Base-by-base conservation (phyloP, 1,140 invertebrate genomes). In the Drosophila suzukii region DNA sequence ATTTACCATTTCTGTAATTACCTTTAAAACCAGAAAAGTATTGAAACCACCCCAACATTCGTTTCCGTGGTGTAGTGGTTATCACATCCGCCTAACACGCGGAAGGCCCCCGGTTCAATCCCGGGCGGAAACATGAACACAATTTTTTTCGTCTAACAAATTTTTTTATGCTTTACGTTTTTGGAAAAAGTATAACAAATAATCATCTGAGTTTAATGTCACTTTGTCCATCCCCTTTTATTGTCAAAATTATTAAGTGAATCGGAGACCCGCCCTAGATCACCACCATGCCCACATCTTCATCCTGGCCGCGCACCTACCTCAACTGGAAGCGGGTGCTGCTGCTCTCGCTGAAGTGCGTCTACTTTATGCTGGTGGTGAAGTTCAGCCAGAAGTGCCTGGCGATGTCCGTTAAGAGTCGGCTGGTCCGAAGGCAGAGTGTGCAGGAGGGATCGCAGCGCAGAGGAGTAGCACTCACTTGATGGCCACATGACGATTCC, bases 71-170 rank as follows among this genome's bases (percentile, higher is more conserved):
- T 94, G 95, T 95, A 95, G 95, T 94, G 94, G 94, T 95, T 95
- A 95, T 95, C 94, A 95, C 94, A 94, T 95, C 94, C 94, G 95
- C 94, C 94, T 95, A 94, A 95, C 95, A 95, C 94, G 95, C 95
- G 94, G 95, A 96, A 96, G 95, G 95, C 95, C 96, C 95, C 95
- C 95, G 95, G 95, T 96, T 96, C 95, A 95, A 96, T 95, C 95
- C 96, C 95, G 95, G 96, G 95, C 95, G 95, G 95, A 96, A 96
- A 95, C 95, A 96, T 30, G 6, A 27, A 30, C 8, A 8, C 0
- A 11, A 38, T 4, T 13, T 38, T 38, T 38, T 13, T 38, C 0
- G 2, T 1, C 12, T 38, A 12, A 38, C 1, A 38, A 38, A 4
- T 13, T 38, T 4, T 3, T 4, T 41, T 15, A 15, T 32, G 30